Percentiles rank a stretch among this genome's conserved stretches.
Conservation (phyloP, 2,113 vertebrate species). For the Cyphomyrus discorhynchus region DNA sequence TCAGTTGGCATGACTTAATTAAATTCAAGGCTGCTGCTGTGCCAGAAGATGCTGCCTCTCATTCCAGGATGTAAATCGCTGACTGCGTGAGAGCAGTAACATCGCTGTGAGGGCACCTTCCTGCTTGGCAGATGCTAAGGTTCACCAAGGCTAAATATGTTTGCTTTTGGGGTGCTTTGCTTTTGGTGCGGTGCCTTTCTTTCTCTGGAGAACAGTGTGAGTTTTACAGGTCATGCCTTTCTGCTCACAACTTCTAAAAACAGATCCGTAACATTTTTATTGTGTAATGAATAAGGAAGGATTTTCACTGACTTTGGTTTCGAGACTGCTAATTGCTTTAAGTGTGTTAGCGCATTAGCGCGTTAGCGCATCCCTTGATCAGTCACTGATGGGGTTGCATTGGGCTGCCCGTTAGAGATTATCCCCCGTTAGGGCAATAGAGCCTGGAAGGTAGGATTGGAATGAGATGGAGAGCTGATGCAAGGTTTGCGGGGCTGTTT, state of each 20-base stretch:
- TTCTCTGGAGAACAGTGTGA: not conserved
- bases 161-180: not conserved
- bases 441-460: not conserved
- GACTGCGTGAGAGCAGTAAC: not conserved
- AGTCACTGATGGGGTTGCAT: not conserved
- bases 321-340: not conserved
- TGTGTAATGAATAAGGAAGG: not conserved
- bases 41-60: not conserved
- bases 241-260: not conserved
- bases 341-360: not conserved
- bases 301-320: not conserved
- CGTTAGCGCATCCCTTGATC: not conserved
- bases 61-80: not conserved
- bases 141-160: not conserved
- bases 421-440: not conserved
- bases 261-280: not conserved
- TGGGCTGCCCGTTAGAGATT: not conserved
- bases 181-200: not conserved
- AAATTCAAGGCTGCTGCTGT: not conserved
- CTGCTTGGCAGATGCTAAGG: slow-evolving; percentile 2
- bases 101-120: not conserved
- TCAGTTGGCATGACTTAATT: slow-evolving; percentile 1
- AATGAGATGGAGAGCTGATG: not conserved
- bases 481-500: not conserved
- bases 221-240: not conserved